Conservation (phyloP, 2,888 invertebrate species). For the Gortyna flavago region DNA sequence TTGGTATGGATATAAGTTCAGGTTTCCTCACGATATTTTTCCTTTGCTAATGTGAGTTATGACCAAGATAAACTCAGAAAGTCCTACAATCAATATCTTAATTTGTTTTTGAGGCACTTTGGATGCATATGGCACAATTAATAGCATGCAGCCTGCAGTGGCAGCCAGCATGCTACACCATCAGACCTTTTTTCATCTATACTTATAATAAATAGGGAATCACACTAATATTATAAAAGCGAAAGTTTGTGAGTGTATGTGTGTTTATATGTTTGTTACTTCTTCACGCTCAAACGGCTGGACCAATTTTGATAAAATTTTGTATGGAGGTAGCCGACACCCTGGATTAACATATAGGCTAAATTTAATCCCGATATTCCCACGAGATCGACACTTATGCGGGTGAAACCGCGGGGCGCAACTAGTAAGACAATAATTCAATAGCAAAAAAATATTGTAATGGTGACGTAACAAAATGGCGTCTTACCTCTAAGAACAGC, state of each 20-base stretch:
- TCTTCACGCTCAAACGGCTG: too few species aligned
- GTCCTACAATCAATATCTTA: background rate
- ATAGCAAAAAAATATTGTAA: background rate
- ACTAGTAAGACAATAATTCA: background rate
- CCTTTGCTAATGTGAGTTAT: background rate
- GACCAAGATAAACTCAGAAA: background rate
- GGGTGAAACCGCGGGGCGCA: too few species aligned
- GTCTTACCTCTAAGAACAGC: conserved; percentile 91
- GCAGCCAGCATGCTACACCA: background rate
- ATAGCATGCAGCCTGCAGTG: background rate
- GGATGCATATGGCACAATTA: background rate
- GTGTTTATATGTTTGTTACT: too few species aligned
- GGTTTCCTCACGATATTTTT: background rate
- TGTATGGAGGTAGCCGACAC: too few species aligned
- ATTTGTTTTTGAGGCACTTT: background rate
- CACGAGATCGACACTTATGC: too few species aligned
- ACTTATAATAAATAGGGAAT: too few species aligned
- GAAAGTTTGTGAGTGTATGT: too few species aligned
- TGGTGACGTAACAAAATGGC: background rate
- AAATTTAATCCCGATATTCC: too few species aligned
- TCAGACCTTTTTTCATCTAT: background rate
- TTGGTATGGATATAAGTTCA: too few species aligned
- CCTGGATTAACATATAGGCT: too few species aligned
- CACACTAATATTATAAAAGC: too few species aligned
- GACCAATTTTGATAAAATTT: too few species aligned